Evolutionary conservation across 2,888 invertebrate genomes (phyloP), one percentile per base, ranked within the genome.

Genomic region (Pachliopta kotzebuea): DNA sequence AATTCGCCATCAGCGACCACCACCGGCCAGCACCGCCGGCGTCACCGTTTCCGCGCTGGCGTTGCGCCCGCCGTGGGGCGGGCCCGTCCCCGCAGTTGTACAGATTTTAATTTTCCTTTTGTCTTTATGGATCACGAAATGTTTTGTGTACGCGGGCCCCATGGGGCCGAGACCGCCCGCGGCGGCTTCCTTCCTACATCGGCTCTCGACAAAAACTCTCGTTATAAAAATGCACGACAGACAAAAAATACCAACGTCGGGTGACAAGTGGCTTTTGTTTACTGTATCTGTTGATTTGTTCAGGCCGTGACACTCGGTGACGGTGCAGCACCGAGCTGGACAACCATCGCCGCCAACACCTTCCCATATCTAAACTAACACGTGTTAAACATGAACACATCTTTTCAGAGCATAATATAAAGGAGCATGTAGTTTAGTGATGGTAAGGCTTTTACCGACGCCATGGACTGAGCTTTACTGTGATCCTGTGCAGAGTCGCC

Each of bases 111-210:
- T 86, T 87, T 86, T 90, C 81, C 88, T 90, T 91, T 90, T 91
- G 90, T 90, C 88, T 90, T 88, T 89, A 83, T 85, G 88, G 87
- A 89, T 90, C 90, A 90, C 90, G 90, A 87, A 88, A 90, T 88
- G 89, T 90, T 90, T 89, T 90, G 90, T 90, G 84, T 87, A 84
- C 83, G 81, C 77, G 76, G 79, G 76, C 88, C 88, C 86, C 88
- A 80, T 88, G 90, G 88, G 84, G 84, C 83, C 75, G 67, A 72
- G 88, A 85, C 86, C 90, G 87, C 90, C 90, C 87, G 89, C 83
- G 75, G 89, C 67, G 88, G 84, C 81, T 88, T 88, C 89, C 90
- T 90, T 90, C 90, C 90, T 90, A 87, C 88, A 88, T 85, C 80
- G 86, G 74, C 82, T 86, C 83, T 81, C 81, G 78, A 90, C 86